These are phyloP conservation scores for Taurulus bubalis DNA, from an alignment of 2,113 vertebrate species.

Conservation along the genomic window DNA sequence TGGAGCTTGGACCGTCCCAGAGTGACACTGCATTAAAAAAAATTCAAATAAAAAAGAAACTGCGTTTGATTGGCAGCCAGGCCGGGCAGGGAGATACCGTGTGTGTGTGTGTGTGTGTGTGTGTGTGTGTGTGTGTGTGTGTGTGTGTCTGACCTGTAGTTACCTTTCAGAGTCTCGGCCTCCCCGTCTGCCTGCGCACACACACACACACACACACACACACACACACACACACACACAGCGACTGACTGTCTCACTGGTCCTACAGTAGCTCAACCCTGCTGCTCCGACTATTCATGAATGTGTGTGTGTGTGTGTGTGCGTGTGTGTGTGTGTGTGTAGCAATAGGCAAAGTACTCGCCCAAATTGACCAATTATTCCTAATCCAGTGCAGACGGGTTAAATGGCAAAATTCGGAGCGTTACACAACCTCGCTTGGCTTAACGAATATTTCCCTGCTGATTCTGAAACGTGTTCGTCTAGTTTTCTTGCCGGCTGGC, in stretches of 20 bases:
- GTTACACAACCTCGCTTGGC: conserved; percentile 44
- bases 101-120: conserved; percentile 30
- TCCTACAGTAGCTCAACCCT: conserved; percentile 64
- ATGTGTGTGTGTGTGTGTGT: conserved; percentile 44
- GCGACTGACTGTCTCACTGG: conserved; percentile 31
- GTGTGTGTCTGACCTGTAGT: conserved; percentile 68
- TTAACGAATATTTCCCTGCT: not conserved
- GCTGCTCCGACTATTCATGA: conserved; percentile 22
- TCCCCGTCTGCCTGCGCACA: no score
- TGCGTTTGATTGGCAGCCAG: conserved; percentile 59
- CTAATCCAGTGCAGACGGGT: conserved; percentile 64
- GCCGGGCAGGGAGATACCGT: conserved; percentile 24
- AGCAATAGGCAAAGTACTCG: conserved; percentile 37
- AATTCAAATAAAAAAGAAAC: conserved; percentile 35
- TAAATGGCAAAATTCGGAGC: conserved; percentile 49
- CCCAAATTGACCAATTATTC: conserved; percentile 68
- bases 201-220: conserved; percentile 3
- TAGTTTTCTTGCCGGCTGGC: not conserved
- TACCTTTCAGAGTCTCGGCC: conserved; percentile 61
- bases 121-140: conserved; percentile 8
- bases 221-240: conserved; percentile 17
- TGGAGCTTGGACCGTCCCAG: conserved; percentile 8
- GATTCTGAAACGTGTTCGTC: not conserved
- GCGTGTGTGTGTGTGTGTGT: conserved; percentile 38
- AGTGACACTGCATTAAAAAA: conserved; percentile 53